Conservation (phyloP, 1,140 invertebrate genomes). For the Anoplophora glabripennis region DNA sequence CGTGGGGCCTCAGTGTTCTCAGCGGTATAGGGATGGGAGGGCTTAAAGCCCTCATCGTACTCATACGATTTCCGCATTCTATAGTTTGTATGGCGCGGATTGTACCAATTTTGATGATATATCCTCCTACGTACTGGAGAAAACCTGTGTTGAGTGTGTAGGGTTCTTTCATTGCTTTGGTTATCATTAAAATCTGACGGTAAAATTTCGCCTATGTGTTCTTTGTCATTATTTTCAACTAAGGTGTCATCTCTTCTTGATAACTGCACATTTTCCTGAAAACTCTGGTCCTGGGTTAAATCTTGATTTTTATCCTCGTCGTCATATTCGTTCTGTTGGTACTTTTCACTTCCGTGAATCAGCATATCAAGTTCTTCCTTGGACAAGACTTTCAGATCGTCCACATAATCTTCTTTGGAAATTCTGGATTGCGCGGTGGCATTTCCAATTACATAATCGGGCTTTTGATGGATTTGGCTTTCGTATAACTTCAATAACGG, state of each 20-base stretch:
- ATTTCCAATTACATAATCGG: conserved; percentile 25
- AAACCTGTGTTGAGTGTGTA: conserved; percentile 1
- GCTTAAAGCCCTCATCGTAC: conserved; percentile 28
- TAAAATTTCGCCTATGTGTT: conserved; percentile 47
- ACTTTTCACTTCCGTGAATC: conserved; percentile 26
- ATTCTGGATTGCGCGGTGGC: conserved; percentile 28
- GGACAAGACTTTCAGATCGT: conserved; percentile 32
- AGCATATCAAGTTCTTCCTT: conserved; percentile 36
- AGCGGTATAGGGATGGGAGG: neutral
- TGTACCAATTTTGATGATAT: neutral
- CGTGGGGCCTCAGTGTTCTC: neutral
- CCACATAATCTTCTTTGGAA: conserved; percentile 42
- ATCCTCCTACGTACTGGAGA: neutral
- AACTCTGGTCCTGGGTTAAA: conserved; percentile 7
- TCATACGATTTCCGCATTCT: conserved; percentile 28
- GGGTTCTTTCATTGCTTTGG: conserved; percentile 6
- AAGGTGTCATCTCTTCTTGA: conserved; percentile 37
- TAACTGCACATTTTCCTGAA: conserved; percentile 1
- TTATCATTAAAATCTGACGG: conserved; percentile 35
- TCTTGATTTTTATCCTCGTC: neutral
- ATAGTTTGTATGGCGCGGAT: neutral
- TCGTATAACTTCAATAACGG: conserved; percentile 42
- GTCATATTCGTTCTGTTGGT: conserved; percentile 20
- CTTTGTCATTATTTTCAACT: conserved; percentile 32
- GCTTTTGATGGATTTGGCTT: conserved; percentile 29